Percentiles rank a stretch among this genome's conserved stretches.
Conservation (phyloP, 1,140 invertebrate genomes). For the Leptinotarsa defecta region DNA sequence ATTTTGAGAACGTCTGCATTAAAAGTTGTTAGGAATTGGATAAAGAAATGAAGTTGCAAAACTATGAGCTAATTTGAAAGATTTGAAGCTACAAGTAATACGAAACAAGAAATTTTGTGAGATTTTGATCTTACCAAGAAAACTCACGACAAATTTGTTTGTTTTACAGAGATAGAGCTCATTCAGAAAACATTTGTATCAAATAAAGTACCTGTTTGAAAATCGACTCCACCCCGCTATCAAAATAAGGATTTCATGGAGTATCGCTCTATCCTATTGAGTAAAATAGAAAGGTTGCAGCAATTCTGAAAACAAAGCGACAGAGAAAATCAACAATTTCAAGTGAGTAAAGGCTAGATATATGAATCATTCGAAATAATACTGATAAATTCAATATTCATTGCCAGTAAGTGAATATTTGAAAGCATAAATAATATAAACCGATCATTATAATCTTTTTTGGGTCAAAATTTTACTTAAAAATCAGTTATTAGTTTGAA, state of each 20-base stretch:
- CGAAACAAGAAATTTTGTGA: conserved; percentile 45
- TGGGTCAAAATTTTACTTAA: too few relatives aligned
- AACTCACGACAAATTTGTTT: background rate
- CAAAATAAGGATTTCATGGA: conserved; percentile 36
- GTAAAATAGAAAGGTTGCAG: conserved; percentile 47
- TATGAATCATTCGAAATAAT: too few relatives aligned
- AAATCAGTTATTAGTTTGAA: too few relatives aligned
- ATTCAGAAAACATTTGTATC: conserved; percentile 41
- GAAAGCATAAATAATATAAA: too few relatives aligned
- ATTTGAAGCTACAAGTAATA: conserved; percentile 43
- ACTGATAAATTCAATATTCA: too few relatives aligned
- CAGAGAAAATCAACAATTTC: conserved; percentile 43
- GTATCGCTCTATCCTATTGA: conserved; percentile 34
- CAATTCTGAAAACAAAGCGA: conserved; percentile 46
- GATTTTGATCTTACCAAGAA: conserved; percentile 5
- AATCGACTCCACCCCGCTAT: conserved; percentile 39
- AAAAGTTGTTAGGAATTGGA: conserved; percentile 43
- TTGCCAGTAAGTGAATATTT: too few relatives aligned
- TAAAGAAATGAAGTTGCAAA: conserved; percentile 39
- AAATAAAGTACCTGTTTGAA: conserved; percentile 42
- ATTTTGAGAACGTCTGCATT: conserved; percentile 46
- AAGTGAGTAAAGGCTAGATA: conserved; percentile 27
- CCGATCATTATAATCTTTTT: too few relatives aligned
- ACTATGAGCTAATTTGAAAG: conserved; percentile 45
- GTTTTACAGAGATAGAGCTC: conserved; percentile 41